Evolutionary conservation across 2,113 vertebrate species (phyloP).

Genomic region (Smithornis capensis): DNA sequence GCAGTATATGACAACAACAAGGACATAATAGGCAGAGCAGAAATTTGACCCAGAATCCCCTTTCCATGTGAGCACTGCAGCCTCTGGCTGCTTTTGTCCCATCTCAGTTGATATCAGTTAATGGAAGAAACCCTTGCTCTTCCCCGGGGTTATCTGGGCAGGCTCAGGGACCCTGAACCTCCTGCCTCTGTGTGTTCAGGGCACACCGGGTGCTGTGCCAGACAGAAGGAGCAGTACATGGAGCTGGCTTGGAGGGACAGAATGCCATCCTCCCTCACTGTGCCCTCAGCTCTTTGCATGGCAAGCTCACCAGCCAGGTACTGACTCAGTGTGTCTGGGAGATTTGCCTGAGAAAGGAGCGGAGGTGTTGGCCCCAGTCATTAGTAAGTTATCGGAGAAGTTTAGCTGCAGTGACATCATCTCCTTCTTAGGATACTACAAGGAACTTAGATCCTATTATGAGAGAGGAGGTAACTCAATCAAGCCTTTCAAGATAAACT

Average conservation of each 20-base stretch:
- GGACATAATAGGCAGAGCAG: not conserved
- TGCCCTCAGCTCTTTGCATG: not conserved
- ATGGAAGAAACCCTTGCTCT: not conserved
- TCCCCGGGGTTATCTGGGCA: not conserved
- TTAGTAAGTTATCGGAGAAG: slow-evolving; percentile 13
- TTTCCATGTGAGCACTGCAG: not conserved
- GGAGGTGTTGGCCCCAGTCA: slow-evolving; percentile 30
- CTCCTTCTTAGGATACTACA: slow-evolving; percentile 59
- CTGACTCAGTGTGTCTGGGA: slow-evolving; percentile 8
- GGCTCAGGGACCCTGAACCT: not conserved
- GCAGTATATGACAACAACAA: not conserved
- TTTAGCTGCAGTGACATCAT: slow-evolving; percentile 57
- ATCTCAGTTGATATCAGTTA: accelerated
- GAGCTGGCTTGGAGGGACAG: not conserved
- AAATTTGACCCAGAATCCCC: not conserved
- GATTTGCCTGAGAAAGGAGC: slow-evolving; percentile 19
- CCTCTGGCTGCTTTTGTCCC: not conserved
- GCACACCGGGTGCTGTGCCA: not conserved
- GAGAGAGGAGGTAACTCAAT: slow-evolving; percentile 52
- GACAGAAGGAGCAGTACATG: not conserved
- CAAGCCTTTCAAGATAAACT: slow-evolving; percentile 66
- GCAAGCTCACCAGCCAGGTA: not conserved
- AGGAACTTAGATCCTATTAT: slow-evolving; percentile 53
- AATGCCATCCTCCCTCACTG: accelerated
- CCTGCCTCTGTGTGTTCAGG: not conserved